Evolutionary conservation across 2,113 vertebrate species (phyloP).

Genomic region (Microcebus jonahi): DNA sequence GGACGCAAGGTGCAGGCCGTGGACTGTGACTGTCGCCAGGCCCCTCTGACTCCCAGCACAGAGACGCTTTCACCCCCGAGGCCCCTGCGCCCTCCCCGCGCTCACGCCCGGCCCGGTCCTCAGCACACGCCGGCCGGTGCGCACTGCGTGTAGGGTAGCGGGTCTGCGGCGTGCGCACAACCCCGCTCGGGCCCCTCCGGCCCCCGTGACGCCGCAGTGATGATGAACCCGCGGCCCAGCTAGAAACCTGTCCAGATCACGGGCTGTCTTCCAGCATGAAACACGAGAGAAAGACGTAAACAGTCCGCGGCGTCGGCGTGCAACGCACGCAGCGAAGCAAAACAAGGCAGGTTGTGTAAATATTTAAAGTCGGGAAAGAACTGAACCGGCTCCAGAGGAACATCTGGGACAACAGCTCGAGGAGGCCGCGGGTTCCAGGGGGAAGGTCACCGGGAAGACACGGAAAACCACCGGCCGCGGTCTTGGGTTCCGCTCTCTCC

Average conservation of each 20-base stretch:
- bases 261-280: background rate
- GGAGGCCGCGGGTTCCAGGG: background rate
- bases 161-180: background rate
- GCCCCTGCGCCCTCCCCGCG: accelerated
- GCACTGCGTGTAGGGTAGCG: background rate
- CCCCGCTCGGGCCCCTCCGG: background rate
- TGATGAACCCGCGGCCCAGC: background rate
- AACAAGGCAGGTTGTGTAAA: constrained; percentile 79
- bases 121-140: accelerated
- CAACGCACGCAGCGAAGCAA: constrained; percentile 43
- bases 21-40: background rate
- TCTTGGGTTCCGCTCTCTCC: background rate
- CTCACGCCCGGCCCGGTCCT: accelerated
- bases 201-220: background rate
- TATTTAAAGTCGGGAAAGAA: constrained; percentile 73
- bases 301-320: background rate
- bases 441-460: constrained; percentile 37
- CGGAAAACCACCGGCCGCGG: constrained; percentile 5
- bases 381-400: constrained; percentile 74
- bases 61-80: no score
- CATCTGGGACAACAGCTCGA: constrained; percentile 82
- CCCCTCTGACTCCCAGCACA: background rate
- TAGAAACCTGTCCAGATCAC: background rate
- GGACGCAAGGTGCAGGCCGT: background rate
- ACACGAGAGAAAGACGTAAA: constrained; percentile 1